Evolutionary conservation across 2,113 vertebrate genomes (phyloP).

Genomic region (Choloepus hoffmanni): DNA sequence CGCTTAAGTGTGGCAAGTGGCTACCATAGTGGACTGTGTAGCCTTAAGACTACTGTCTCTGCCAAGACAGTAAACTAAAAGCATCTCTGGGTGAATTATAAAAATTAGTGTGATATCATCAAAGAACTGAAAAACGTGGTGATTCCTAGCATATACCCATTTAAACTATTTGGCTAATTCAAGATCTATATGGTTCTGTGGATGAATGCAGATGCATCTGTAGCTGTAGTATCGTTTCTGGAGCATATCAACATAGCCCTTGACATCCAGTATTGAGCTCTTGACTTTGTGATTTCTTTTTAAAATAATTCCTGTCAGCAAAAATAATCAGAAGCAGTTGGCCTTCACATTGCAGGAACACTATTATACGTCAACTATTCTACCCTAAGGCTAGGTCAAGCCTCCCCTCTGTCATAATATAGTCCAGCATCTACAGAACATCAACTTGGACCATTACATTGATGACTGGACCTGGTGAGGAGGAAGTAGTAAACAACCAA

Average conservation of each 20-base stretch:
- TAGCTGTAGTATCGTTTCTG: background rate
- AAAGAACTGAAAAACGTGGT: background rate
- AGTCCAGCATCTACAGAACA: slow-evolving; percentile 39
- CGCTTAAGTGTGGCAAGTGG: background rate
- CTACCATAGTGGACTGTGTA: background rate
- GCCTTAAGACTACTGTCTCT: background rate
- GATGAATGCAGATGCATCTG: background rate
- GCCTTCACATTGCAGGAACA: background rate
- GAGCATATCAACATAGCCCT: background rate
- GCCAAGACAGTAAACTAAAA: background rate
- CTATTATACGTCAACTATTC: slow-evolving; percentile 41
- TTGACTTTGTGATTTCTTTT: background rate
- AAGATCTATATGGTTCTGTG: background rate
- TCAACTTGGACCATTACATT: slow-evolving; percentile 3
- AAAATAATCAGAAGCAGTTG: slow-evolving; percentile 28
- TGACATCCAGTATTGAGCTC: background rate
- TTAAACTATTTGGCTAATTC: background rate
- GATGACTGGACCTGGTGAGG: background rate
- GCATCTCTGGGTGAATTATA: background rate
- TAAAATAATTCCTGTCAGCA: slow-evolving; percentile 57
- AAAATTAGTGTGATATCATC: background rate
- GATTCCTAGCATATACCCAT: background rate
- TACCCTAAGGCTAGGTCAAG: slow-evolving; percentile 43
- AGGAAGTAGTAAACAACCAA: slow-evolving; percentile 32
- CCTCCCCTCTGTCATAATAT: background rate